A percentile compares a stretch with the other conserved stretches of the same genome.
Evolutionary conservation across 2,888 invertebrate genomes (phyloP).

Genomic region (Sesamia inferens): DNA sequence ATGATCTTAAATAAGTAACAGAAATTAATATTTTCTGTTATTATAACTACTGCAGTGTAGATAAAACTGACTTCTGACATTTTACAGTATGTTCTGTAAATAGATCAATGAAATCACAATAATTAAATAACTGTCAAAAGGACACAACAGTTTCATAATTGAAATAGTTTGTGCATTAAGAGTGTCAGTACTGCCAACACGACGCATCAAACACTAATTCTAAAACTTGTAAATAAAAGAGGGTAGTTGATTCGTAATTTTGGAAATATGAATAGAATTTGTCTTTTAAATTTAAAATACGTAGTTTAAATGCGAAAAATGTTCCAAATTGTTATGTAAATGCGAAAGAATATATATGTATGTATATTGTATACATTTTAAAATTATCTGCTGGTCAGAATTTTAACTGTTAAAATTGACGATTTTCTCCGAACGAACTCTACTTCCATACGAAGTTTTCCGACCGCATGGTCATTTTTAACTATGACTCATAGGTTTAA

Average conservation of each 20-base stretch:
- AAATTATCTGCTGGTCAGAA: conserved; percentile 82
- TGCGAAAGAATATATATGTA: too few species aligned
- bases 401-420: conserved; percentile 53
- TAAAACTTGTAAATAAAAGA: conserved; percentile 63
- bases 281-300: conserved; percentile 46
- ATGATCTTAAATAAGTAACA: background rate
- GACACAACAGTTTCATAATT: conserved; percentile 22
- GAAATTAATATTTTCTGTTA: background rate
- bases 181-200: conserved; percentile 55
- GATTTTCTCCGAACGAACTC: conserved; percentile 68
- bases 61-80: conserved; percentile 18
- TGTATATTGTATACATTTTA: conserved; percentile 3
- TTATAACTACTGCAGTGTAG: background rate
- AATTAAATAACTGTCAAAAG: conserved; percentile 34
- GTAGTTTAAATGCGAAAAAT: conserved; percentile 44
- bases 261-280: conserved; percentile 54
- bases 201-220: conserved; percentile 43
- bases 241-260: conserved; percentile 50
- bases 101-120: conserved; percentile 25
- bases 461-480: conserved; percentile 75
- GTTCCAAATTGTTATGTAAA: conserved; percentile 36
- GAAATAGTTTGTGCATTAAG: conserved; percentile 20
- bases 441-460: conserved; percentile 76
- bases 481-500: conserved; percentile 61
- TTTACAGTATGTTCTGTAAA: conserved; percentile 48